Evolutionary conservation across 2,888 invertebrate genomes (phyloP).

Genomic region (Plebejus anna): DNA sequence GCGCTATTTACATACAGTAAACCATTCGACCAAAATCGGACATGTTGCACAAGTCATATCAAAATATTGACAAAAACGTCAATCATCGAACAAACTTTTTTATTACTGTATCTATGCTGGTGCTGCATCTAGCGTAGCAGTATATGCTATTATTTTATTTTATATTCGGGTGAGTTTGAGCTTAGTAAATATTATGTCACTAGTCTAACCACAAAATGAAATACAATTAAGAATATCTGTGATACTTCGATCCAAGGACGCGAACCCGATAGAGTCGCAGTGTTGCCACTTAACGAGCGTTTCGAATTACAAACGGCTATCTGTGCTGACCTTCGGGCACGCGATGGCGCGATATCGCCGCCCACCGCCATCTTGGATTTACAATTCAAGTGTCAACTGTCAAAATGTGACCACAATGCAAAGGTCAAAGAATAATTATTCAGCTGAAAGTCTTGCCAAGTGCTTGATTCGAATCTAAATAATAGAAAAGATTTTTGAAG

Average conservation of each 20-base stretch:
- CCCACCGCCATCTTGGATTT: slow-evolving; percentile 45
- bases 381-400: slow-evolving; percentile 35
- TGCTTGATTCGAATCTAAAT: background rate
- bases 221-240: slow-evolving; percentile 27
- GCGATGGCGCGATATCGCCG: slow-evolving; percentile 53
- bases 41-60: no score
- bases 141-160: no score
- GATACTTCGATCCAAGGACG: slow-evolving; percentile 42
- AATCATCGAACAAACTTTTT: no score
- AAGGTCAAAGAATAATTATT: slow-evolving; percentile 18
- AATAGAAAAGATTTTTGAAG: no score
- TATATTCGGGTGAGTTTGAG: background rate
- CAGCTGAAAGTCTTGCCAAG: background rate
- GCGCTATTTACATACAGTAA: no score
- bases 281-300: slow-evolving; percentile 45
- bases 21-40: no score
- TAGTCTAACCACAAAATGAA: slow-evolving; percentile 9
- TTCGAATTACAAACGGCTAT: slow-evolving; percentile 52
- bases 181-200: background rate
- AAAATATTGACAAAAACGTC: no score
- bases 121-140: no score
- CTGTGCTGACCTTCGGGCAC: slow-evolving; percentile 47
- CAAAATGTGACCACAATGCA: slow-evolving; percentile 23
- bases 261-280: slow-evolving; percentile 45
- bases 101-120: no score